Percentiles rank a stretch among this genome's conserved stretches.
phyloP scores from a whole-genome alignment of 2,888 invertebrate genomes.

The Monochamus alternatus region DNA sequence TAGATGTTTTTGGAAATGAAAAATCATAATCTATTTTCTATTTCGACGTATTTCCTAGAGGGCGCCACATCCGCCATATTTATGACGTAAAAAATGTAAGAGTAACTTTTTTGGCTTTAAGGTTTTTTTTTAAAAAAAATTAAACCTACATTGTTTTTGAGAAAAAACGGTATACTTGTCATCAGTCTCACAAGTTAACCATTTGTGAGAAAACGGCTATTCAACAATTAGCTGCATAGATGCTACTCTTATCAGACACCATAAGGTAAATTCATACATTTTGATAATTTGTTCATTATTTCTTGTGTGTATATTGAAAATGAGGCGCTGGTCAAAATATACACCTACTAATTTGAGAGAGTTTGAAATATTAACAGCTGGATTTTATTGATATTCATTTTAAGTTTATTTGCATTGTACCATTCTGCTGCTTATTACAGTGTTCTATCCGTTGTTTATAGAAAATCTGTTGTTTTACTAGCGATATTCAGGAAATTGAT shows the following conservation, averaged over 20 bases:
- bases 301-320: background rate
- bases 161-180: too few relatives aligned
- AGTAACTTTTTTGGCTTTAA: background rate
- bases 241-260: background rate
- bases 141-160: too few relatives aligned
- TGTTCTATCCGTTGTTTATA: background rate
- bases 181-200: too few relatives aligned
- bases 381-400: background rate
- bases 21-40: too few relatives aligned
- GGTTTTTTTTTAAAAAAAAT: too few relatives aligned
- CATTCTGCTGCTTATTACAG: background rate
- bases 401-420: constrained; percentile 3
- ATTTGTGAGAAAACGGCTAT: background rate
- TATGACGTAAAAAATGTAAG: too few relatives aligned
- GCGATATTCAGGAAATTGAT: background rate
- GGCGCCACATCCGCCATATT: too few relatives aligned
- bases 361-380: background rate
- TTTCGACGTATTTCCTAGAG: too few relatives aligned
- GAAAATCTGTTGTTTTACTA: background rate
- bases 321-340: background rate
- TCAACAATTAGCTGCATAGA: background rate
- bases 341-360: background rate
- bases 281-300: background rate
- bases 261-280: background rate
- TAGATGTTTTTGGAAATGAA: too few relatives aligned